Evolutionary conservation across 64 coral and sea anemone species (phyloP).

Genomic region (Pachyseris speciosa): DNA sequence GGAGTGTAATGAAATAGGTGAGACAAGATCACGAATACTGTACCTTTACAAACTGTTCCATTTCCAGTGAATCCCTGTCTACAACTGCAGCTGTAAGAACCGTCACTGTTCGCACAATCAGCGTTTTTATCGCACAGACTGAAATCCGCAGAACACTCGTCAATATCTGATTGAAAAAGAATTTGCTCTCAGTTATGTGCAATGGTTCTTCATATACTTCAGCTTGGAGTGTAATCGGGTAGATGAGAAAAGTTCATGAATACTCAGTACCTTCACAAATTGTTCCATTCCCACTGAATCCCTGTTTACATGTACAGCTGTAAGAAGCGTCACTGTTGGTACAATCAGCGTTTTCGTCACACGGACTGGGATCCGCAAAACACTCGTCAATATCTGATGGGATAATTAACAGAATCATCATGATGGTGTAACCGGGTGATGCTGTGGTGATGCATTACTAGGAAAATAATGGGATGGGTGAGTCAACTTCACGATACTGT

Average conservation of each 20-base stretch:
- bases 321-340: conserved; percentile 41
- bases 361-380: neutral
- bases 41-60: conserved; percentile 51
- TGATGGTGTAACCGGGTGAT: too few species aligned
- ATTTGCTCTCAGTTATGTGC: neutral
- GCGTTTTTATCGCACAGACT: conserved; percentile 16
- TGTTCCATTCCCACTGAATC: neutral
- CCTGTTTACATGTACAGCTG: conserved; percentile 57
- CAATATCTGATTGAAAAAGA: neutral
- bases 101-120: neutral
- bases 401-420: too few species aligned
- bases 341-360: conserved; percentile 30
- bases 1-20: too few species aligned
- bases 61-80: conserved; percentile 12
- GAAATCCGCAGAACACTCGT: conserved; percentile 9
- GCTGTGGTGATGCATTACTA: neutral
- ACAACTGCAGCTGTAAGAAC: conserved; percentile 18
- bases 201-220: neutral
- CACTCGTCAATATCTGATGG: neutral
- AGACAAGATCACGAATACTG: too few species aligned
- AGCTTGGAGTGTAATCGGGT: neutral
- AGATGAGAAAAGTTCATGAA: too few species aligned
- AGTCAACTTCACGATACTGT: too few species aligned
- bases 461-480: neutral
- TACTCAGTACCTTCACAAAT: conserved; percentile 4